Base-by-base conservation (phyloP, 2,113 vertebrate species). In the Thinocorus orbignyianus region DNA sequence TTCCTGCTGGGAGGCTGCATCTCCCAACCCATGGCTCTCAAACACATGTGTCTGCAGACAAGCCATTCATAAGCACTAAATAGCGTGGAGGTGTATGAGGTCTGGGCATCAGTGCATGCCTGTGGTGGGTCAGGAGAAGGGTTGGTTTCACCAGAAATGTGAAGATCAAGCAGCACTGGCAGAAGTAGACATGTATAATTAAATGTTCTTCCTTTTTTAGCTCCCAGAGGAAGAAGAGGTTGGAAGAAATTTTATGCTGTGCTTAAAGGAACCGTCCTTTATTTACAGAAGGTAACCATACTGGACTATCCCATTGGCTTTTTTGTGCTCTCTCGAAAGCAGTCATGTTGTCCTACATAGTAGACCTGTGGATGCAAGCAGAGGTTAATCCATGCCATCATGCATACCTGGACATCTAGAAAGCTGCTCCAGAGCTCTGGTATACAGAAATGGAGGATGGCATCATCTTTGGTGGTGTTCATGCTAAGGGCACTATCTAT, bases 171-270 rank as follows among this genome's bases (percentile, higher is more conserved):
- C 58, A 88, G 79, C 42, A 46, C 31, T 85, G 42, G 28, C 33
- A 83, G 73, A 41, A 79, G 25, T 23, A 71, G 58, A 71, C 66
- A 37, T 17, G 17, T 78, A 57, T 86, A 88, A 86, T 92, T 68
- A 60, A 92, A 87, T 87, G 22, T 87, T 91, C 82, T 95, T 81
- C 70, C 42, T 84, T 62, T 95, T 77, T 73, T 90, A 99, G 99
- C 99, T 33, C 99, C 99, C 20, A 98, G 99, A 97, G 99, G 99
- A 97, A 99, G 99, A 62, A 98, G 99, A 93, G 99, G 99, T 83
- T 99, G 99, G 99, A 99, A 99, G 98, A 99, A 99, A 96, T 99
- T 99, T 97, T 99, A 99, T 69, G 99, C 99, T 23, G 99, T 99
- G 91, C 98, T 99, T 90, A 99, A 99, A 97, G 99, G 99, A 92